These are phyloP conservation scores for Leucosticte australis DNA, from an alignment of 2,113 vertebrate genomes.

Conservation along the genomic window DNA sequence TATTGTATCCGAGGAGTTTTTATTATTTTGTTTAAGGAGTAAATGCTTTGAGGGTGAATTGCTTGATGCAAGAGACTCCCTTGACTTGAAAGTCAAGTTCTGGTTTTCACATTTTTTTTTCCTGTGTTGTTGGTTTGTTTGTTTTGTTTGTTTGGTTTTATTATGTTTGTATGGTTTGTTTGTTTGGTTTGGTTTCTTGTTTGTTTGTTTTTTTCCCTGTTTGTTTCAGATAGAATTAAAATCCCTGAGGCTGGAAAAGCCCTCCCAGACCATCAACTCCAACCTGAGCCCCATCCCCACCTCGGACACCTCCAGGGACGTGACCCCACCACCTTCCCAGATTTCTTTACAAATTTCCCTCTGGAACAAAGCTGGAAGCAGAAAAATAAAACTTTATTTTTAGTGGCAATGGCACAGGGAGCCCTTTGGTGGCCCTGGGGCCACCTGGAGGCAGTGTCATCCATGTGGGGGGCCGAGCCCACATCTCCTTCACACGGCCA, in stretches of 20 bases:
- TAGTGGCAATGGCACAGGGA: fast-evolving
- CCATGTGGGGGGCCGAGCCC: not conserved
- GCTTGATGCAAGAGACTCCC: not conserved
- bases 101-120: not conserved
- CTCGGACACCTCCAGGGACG: not conserved
- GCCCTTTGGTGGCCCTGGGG: not conserved
- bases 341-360: not conserved
- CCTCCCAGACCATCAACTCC: not conserved
- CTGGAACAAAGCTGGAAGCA: not conserved
- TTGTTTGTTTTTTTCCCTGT: not conserved
- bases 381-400: not conserved
- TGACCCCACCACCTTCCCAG: not conserved
- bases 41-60: not conserved
- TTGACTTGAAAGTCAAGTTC: not conserved
- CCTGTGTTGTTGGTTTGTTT: not conserved
- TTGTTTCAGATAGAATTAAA: fast-evolving
- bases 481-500: not conserved
- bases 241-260: not conserved
- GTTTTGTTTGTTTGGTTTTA: not conserved
- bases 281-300: not conserved
- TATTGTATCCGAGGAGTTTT: not conserved
- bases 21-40: not conserved
- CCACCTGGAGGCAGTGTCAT: not conserved
- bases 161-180: too few relatives aligned
- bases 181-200: too few relatives aligned